Conservation (phyloP, 37 sponge, comb jelly and placozoan species). For the Theonella swinhoei region DNA sequence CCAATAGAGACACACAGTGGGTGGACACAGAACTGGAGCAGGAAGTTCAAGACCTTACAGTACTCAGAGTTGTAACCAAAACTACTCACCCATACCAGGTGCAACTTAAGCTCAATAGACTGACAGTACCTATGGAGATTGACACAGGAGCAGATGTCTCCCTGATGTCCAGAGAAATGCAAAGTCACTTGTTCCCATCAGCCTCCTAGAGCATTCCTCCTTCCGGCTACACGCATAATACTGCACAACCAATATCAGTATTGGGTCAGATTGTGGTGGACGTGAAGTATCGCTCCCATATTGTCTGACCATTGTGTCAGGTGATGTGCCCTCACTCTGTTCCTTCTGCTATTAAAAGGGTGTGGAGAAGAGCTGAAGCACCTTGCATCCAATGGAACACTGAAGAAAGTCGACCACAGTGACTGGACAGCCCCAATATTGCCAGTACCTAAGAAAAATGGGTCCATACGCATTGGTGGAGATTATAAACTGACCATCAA, state of each 20-base stretch:
- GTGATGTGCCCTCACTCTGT: constrained; percentile 4
- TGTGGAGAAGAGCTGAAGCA: constrained; percentile 10
- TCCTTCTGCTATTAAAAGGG: constrained; percentile 4
- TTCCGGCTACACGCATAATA: too few relatives aligned
- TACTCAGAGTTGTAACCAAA: too few relatives aligned
- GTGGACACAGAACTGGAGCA: too few relatives aligned
- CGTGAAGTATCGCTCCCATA: background rate
- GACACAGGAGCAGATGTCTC: constrained; percentile 22
- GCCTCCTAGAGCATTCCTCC: too few relatives aligned
- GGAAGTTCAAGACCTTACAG: too few relatives aligned
- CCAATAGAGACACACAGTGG: too few relatives aligned
- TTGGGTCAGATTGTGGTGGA: background rate
- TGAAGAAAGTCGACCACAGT: background rate
- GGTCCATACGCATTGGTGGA: background rate
- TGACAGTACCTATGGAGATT: constrained; percentile 8
- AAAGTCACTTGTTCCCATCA: background rate
- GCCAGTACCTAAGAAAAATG: constrained; percentile 30
- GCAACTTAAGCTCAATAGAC: background rate
- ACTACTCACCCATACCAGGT: background rate
- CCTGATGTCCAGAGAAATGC: background rate
- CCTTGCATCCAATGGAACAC: background rate
- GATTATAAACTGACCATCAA: constrained; percentile 20
- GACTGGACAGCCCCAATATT: constrained; percentile 54
- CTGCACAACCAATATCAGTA: background rate
- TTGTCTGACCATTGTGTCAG: background rate